Evolutionary conservation across 2,888 invertebrate species (phyloP).

Genomic region (Sinodicranocentrus sp.): DNA sequence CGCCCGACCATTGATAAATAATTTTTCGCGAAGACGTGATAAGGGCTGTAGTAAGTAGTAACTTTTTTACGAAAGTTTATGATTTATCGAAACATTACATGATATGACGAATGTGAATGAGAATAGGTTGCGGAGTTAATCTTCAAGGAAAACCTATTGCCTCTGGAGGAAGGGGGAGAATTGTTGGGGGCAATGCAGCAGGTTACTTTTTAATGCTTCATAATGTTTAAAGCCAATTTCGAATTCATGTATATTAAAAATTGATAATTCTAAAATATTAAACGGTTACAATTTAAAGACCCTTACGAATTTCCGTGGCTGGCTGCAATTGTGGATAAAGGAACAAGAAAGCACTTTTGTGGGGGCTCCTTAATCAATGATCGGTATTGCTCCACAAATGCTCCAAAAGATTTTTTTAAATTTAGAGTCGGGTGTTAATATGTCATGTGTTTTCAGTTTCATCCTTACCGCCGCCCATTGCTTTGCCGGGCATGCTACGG

Average conservation of each 20-base stretch:
- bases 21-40: neutral
- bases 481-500: neutral
- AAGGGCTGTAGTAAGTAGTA: neutral
- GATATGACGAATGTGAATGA: no score
- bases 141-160: no score
- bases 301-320: slow-evolving; percentile 52
- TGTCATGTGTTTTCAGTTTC: slow-evolving; percentile 38
- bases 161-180: neutral
- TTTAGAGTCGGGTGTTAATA: no score
- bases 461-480: slow-evolving; percentile 46
- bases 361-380: slow-evolving; percentile 42
- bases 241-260: neutral
- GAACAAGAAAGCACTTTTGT: neutral
- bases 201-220: neutral
- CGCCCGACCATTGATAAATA: neutral
- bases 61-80: neutral
- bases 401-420: no score
- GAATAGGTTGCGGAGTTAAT: no score
- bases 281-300: no score
- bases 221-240: neutral
- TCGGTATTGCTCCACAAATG: no score
- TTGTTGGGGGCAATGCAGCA: slow-evolving; percentile 43
- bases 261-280: no score
- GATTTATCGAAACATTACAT: no score
- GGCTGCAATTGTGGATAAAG: slow-evolving; percentile 17